phyloP scores from a whole-genome alignment of 2,113 vertebrate species.

The Stigmatopora argus region DNA sequence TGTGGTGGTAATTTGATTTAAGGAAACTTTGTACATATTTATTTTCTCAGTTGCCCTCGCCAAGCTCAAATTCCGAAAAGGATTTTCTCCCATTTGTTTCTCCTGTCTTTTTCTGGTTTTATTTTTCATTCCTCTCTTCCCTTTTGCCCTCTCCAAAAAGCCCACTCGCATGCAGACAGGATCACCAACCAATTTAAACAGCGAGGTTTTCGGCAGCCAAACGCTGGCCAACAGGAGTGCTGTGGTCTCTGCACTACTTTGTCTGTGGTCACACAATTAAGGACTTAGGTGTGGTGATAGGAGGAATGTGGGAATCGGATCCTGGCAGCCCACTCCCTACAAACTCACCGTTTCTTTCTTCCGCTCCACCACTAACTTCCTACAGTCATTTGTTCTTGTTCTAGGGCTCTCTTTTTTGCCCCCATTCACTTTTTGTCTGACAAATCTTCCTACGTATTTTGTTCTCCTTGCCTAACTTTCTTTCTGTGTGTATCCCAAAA shows the following conservation, averaged over 20 bases:
- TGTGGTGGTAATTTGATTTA: conserved; percentile 55
- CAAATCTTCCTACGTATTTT: not conserved
- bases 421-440: conserved; percentile 7
- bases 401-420: conserved; percentile 7
- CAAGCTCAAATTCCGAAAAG: conserved; percentile 64
- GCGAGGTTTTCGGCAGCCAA: conserved; percentile 63
- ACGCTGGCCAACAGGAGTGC: conserved; percentile 58
- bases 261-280: conserved; percentile 75
- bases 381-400: conserved; percentile 19
- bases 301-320: conserved; percentile 76
- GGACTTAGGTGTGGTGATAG: conserved; percentile 76
- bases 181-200: conserved; percentile 69
- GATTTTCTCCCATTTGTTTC: conserved; percentile 61
- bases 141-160: conserved; percentile 46
- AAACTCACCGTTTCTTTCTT: conserved; percentile 45
- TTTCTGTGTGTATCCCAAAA: no score
- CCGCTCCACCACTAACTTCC: conserved; percentile 27
- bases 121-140: conserved; percentile 46
- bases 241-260: conserved; percentile 72
- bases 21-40: conserved; percentile 54
- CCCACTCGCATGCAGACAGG: conserved; percentile 61
- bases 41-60: conserved; percentile 60
- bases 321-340: conserved; percentile 70
- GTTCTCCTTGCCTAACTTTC: not conserved
- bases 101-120: conserved; percentile 50